Base-by-base conservation (phyloP, 1,140 invertebrate genomes). In the Pogonomyrmex barbatus region DNA sequence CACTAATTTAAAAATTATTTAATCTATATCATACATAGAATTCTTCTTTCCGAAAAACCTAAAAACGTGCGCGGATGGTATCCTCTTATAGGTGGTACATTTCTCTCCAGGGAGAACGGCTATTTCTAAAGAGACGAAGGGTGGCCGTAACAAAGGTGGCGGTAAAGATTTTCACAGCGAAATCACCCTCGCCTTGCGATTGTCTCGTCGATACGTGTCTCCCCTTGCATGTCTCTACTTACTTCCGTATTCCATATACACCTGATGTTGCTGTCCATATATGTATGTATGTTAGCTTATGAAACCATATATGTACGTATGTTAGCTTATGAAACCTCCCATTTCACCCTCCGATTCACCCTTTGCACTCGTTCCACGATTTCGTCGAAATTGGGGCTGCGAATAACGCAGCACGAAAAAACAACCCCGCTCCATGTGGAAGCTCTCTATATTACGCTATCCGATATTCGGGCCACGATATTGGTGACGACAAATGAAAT, bases 281-380 rank as follows among this genome's bases (percentile, higher is more conserved):
- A 2, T 36, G 24, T 24, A 24, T 24, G 24, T 24, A 24, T 24
- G 24, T 24, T 24, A 24, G 24, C 24, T 24, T 24, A 24, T 24
- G 24, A 24, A 24, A 24, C 24, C 24, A 24, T 24, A 24, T 24
- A 24, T 24, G 24, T 24, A 24, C 24, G 24, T 24, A 24, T 24
- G 24, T 24, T 24, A 24, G 24, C 50, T 82, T 70, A 70, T 68
- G 24, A 81, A 68, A 73, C n/a, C 45, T 67, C 0, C 17, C 36
- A 12, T n/a, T 24, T 4, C 30, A 47, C 14, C 24, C n/a, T 79
- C n/a, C n/a, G n/a, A n/a, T 24, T 4, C 30, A 47, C 14, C 24
- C n/a, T 79, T 68, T 12, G 45, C 17, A 17, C 42, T 68, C 17
- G 9, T 68, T 56, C 8, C 47, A 30, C 50, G 9, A 42, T 45